Conservation (phyloP, 2,113 vertebrate genomes). For the Sphyrna mokarran region DNA sequence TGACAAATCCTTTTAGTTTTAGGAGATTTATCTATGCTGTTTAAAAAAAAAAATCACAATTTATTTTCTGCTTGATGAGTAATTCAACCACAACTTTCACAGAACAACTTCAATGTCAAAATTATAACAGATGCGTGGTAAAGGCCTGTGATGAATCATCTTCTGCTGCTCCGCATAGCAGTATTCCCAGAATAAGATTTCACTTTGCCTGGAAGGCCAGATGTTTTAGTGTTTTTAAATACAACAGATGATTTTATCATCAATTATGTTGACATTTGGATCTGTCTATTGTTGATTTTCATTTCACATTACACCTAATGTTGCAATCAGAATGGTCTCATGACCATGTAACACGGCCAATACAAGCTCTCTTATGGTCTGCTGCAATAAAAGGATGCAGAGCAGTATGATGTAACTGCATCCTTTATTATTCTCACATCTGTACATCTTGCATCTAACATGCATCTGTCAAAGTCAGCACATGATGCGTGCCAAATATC, state of each 20-base stretch:
- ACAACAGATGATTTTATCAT: background rate
- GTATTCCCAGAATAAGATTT: conserved; percentile 24
- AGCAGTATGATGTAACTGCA: background rate
- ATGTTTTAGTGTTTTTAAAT: background rate
- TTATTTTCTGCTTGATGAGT: background rate
- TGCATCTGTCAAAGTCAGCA: background rate
- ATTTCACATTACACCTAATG: background rate
- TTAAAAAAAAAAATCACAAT: background rate
- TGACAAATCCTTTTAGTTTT: background rate
- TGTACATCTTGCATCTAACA: background rate
- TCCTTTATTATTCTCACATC: background rate
- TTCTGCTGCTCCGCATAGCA: background rate
- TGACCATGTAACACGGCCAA: background rate
- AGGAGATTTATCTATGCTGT: background rate
- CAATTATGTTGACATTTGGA: background rate
- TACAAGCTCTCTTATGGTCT: background rate
- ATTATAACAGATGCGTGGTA: background rate
- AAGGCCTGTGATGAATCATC: background rate
- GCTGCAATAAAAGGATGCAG: background rate
- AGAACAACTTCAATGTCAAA: background rate
- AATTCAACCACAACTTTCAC: background rate
- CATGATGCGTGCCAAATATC: background rate
- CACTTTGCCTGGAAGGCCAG: background rate
- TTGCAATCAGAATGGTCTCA: background rate
- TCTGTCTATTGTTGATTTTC: background rate